These are phyloP conservation scores for Noctua pronuba DNA, from an alignment of 2,888 invertebrate genomes.

Conservation along the genomic window DNA sequence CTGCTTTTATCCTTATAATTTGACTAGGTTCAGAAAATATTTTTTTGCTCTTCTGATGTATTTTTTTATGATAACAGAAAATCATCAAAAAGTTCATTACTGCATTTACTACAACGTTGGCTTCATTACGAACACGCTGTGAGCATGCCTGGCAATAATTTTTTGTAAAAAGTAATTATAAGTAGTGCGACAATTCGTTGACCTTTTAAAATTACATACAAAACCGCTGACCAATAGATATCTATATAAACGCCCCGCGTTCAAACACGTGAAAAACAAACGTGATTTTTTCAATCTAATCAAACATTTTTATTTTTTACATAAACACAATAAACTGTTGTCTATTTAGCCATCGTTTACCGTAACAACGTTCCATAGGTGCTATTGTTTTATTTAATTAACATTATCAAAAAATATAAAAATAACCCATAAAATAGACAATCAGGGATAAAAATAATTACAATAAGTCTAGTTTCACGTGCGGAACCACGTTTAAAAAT, in stretches of 20 bases:
- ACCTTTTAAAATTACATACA: background rate
- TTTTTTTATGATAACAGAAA: background rate
- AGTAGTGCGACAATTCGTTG: too few species aligned
- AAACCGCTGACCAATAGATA: background rate
- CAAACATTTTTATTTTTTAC: background rate
- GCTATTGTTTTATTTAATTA: background rate
- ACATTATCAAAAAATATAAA: background rate
- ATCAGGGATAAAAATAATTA: conserved; percentile 15
- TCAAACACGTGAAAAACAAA: background rate
- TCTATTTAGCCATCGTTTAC: background rate
- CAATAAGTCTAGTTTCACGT: background rate
- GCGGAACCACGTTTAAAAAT: conserved; percentile 14
- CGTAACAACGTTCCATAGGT: background rate
- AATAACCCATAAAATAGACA: background rate
- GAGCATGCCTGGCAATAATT: too few species aligned
- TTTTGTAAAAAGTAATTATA: too few species aligned
- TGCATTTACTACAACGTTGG: background rate
- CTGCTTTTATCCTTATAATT: background rate
- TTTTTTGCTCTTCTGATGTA: background rate
- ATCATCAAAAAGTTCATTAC: background rate
- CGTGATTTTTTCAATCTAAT: background rate
- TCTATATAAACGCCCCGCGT: background rate
- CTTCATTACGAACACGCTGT: background rate
- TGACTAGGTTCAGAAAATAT: background rate
- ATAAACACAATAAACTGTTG: conserved; percentile 8